Conservation (phyloP, 1,140 invertebrate species). For the Sitodiplosis mosellana region DNA sequence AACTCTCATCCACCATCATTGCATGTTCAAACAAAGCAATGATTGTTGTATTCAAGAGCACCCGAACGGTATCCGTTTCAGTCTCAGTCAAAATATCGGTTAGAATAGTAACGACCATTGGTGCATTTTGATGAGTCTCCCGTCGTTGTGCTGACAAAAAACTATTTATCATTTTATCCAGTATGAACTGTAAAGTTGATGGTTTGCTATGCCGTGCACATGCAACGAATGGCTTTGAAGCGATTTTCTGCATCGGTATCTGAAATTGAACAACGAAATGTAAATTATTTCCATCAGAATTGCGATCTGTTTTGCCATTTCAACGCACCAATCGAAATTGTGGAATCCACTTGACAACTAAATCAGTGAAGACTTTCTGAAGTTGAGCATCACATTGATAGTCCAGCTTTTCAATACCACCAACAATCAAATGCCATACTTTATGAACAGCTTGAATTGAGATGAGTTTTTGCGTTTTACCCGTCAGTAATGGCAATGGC, state of each 20-base stretch:
- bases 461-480: conserved; percentile 11
- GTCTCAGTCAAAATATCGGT: too few relatives aligned
- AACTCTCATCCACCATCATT: conserved; percentile 22
- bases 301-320: not conserved
- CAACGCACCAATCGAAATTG: conserved; percentile 12
- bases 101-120: not conserved
- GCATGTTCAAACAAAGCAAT: conserved; percentile 14
- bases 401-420: conserved; percentile 17
- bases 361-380: conserved; percentile 14
- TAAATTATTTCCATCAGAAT: too few relatives aligned
- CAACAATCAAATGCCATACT: conserved; percentile 20
- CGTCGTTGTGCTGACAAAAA: conserved; percentile 11
- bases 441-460: conserved; percentile 17
- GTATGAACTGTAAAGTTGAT: conserved; percentile 9
- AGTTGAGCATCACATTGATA: conserved; percentile 19
- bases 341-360: conserved; percentile 20
- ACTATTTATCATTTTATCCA: conserved; percentile 7
- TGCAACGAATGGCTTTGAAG: not conserved
- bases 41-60: too few relatives aligned
- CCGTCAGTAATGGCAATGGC: conserved; percentile 16
- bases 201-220: not conserved
- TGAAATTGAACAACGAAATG: too few relatives aligned
- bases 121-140: not conserved
- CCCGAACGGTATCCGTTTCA: too few relatives aligned
- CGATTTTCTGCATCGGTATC: too few relatives aligned